Evolutionary conservation across 1,140 invertebrate genomes (phyloP).

Genomic region (Trialeurodes vaporariorum): DNA sequence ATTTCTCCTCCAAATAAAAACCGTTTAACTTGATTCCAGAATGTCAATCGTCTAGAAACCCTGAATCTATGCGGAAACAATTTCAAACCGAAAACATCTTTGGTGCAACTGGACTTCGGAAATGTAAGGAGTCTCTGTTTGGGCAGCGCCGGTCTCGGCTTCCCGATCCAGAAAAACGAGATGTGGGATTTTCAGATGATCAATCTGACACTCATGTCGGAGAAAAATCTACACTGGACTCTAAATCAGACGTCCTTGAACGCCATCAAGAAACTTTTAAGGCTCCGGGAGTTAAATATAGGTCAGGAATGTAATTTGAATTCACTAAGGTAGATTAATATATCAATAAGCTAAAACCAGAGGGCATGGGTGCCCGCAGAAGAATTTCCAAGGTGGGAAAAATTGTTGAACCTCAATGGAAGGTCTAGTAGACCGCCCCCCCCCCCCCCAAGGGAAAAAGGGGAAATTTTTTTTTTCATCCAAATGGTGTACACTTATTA

Average conservation of each 20-base stretch:
- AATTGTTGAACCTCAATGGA: no score
- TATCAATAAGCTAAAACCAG: no score
- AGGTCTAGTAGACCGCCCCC: no score
- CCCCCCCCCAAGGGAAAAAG: no score
- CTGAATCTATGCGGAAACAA: not conserved
- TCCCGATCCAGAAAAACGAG: not conserved
- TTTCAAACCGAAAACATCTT: not conserved
- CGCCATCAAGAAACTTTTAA: not conserved
- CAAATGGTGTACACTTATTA: no score
- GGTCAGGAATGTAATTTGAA: not conserved
- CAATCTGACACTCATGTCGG: not conserved
- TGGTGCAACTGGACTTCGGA: not conserved
- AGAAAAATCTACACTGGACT: not conserved
- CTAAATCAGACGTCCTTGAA: not conserved
- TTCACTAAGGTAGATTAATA: no score
- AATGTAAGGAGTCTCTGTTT: not conserved
- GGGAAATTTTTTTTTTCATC: no score
- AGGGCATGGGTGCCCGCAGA: no score
- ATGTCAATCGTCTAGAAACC: not conserved
- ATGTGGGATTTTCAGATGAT: not conserved
- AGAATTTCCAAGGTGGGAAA: no score
- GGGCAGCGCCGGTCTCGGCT: not conserved
- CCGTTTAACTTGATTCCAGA: no score
- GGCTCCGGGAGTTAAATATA: not conserved
- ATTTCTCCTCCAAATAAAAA: no score